Base-by-base conservation (phyloP, 2,113 vertebrate genomes). In the Plestiodon gilberti region DNA sequence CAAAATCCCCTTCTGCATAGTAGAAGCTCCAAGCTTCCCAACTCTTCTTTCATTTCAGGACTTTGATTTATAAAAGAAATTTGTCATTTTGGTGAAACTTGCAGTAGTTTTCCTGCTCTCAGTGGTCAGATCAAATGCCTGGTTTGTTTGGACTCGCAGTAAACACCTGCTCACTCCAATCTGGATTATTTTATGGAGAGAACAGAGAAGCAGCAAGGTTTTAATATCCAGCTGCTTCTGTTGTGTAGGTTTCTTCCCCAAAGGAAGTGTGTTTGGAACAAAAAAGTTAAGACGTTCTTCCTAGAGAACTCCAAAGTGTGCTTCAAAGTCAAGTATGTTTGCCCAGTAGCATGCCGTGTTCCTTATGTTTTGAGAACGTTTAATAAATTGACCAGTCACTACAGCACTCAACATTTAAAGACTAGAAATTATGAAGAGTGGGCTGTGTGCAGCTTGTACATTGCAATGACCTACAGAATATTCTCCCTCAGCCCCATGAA, bases 131-230 rank as follows among this genome's bases (percentile, higher is more conserved):
- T n/a, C 69, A 33, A 75, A 10, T 61, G 7, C 52, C 10, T 73
- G 78, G 80, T 85, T 88, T 91, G 52, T 71, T 86, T 90, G 84
- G 13, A 20, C 62, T 35, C 88, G 88, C 48, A 83, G 61, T 78
- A 78, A 81, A 20, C 17, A 70, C 17, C 33, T 84, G 61, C 13
- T 88, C 20, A 73, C 71, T 91, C 89, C 79, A 82, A 74, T 18
- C 2, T 90, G 25, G 6, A 87, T 11, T 76, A 43, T 78, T 71
- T 79, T 38, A 91, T 90, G 78, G 62, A 74, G 88, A 43, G 81
- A 61, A 71, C 57, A 88, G 22, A 52, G 71, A 88, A 70, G 6
- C 57, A 48, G 23, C 35, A 80, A 71, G 14, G 17, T 38, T 48
- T 23, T 62, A 48, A 40, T 33, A 38, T 85, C 78, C 67, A 71